These are phyloP conservation scores for Cerastis rubricosa DNA, from an alignment of 2,888 invertebrate species.

Conservation along the genomic window DNA sequence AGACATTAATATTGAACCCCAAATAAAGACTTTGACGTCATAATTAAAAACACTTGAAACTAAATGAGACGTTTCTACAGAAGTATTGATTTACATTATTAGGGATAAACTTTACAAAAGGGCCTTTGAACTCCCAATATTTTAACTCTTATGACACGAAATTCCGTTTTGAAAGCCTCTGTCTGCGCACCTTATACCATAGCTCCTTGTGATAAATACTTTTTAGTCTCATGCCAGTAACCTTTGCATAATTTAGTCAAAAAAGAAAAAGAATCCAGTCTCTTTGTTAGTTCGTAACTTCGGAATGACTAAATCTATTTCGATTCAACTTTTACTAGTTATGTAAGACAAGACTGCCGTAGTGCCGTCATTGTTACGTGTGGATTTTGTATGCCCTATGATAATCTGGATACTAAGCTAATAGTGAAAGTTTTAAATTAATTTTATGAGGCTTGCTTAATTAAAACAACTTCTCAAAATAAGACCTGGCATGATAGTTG, in stretches of 20 bases:
- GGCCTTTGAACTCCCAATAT: constrained; percentile 55
- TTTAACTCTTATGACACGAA: constrained; percentile 38
- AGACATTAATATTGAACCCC: background rate
- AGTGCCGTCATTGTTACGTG: constrained; percentile 27
- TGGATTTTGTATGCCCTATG: constrained; percentile 27
- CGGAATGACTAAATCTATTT: constrained; percentile 41
- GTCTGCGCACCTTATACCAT: constrained; percentile 45
- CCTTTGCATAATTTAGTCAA: constrained; percentile 44
- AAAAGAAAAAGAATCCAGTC: constrained; percentile 33
- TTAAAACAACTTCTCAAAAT: background rate
- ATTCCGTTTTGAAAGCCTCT: constrained; percentile 26
- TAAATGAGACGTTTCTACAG: constrained; percentile 26
- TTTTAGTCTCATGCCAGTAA: constrained; percentile 37
- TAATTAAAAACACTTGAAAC: constrained; percentile 26
- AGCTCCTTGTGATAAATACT: constrained; percentile 23
- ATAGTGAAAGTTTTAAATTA: constrained; percentile 32
- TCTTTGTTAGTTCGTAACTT: constrained; percentile 40
- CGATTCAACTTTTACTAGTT: constrained; percentile 56
- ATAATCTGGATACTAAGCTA: constrained; percentile 21
- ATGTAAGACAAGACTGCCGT: constrained; percentile 35
- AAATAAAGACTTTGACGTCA: constrained; percentile 24
- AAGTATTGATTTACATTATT: constrained; percentile 62
- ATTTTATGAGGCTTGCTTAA: background rate
- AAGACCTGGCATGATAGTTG: background rate
- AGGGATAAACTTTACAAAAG: constrained; percentile 44